Evolutionary conservation across 2,113 vertebrate species (phyloP), one percentile per base, ranked within the genome.

Genomic region (Podarcis muralis): DNA sequence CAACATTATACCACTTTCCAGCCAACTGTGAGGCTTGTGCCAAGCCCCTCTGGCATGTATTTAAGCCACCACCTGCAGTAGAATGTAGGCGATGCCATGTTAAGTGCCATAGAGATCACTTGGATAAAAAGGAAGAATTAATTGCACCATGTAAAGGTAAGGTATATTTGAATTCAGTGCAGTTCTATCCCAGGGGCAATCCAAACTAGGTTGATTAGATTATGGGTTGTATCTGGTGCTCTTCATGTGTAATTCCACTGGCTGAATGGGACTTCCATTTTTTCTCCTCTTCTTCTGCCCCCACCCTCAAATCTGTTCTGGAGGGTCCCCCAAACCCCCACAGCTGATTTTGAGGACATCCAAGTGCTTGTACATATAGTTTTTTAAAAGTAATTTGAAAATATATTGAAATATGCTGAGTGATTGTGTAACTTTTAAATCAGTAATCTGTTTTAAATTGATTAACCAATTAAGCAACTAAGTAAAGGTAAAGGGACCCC

Each of bases 111-210:
- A 98, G 98, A 95, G 99, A 99, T 97, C 99, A 99, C 95, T 96
- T 99, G 91, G 99, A 99, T 97, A 98, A 98, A 97, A 99, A 99
- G 94, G 99, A 99, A 94, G 99, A 99, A 18, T 97, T 99, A 95
- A 99, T 99, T 90, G 97, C 98, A 79, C 98, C 98, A n/a, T 99
- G 99, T 97, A 99, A 99, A 99, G 98, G 99, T 99, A 95, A 93
- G 25, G 88, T 53, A 86, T 1, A 81, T 74, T 4, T 23, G 20
- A 43, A 0, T 69, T 89, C 18, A 89, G 25, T 13, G 0, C 0
- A 0, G 66, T 12, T 83, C 75, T 87, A 89, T 27, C n/a, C 9
- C 2, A 62, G 20, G 2, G 16, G 77, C 48, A 27, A 37, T 86
- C 20, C 20, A 43, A 6, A 9, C 8, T 66, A n/a, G 32, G 1